Evolutionary conservation across 2,113 vertebrate genomes (phyloP).

Genomic region (Pavo muticus): DNA sequence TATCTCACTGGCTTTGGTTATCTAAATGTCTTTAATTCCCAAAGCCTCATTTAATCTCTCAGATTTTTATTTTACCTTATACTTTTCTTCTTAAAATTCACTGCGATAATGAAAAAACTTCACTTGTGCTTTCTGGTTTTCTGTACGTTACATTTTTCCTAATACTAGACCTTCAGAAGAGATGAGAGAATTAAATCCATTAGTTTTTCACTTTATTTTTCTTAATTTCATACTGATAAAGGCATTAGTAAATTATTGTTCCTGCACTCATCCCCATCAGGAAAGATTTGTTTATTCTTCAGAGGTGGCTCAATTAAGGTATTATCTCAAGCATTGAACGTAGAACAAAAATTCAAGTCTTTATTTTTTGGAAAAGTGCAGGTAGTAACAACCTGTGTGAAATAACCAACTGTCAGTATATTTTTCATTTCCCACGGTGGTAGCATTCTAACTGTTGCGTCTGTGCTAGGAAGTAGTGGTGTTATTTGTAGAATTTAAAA

Average conservation of each 20-base stretch:
- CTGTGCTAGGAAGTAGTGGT: not conserved
- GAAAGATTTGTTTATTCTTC: not conserved
- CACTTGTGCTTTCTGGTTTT: not conserved
- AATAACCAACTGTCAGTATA: not conserved
- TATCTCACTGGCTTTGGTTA: not conserved
- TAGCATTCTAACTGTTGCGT: not conserved
- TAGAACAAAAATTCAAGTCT: not conserved
- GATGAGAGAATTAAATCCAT: not conserved
- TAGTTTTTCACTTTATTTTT: not conserved
- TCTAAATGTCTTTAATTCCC: slow-evolving; percentile 4
- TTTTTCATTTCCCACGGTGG: not conserved
- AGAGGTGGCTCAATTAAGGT: not conserved
- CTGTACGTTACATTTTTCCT: not conserved
- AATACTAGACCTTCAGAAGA: not conserved
- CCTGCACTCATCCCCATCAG: not conserved
- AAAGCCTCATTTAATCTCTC: not conserved
- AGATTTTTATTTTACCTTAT: not conserved
- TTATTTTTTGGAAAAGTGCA: not conserved
- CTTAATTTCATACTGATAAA: slow-evolving; percentile 5
- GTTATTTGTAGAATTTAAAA: not conserved
- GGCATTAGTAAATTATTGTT: not conserved
- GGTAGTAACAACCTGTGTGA: not conserved
- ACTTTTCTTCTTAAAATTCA: not conserved
- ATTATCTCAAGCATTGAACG: not conserved
- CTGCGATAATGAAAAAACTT: not conserved